Conservation (phyloP, 2,797 vertebrate species). For the Phyllotis vaccarum region DNA sequence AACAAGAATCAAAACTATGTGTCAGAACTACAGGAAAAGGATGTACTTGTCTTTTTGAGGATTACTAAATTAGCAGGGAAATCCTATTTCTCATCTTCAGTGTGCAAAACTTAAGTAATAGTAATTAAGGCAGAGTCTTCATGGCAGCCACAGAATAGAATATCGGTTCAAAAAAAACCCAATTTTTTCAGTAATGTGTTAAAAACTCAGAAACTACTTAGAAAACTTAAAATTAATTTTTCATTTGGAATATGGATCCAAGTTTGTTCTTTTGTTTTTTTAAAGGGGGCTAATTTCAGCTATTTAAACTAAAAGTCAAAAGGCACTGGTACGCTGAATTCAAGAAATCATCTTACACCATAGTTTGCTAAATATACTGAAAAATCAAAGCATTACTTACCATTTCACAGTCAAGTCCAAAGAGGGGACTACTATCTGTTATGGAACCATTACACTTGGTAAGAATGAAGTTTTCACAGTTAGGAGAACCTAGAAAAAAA, state of each 20-base stretch:
- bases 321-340: background rate
- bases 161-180: conserved; percentile 11
- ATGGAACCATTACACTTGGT: conserved; percentile 85
- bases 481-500: conserved; percentile 86
- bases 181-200: background rate
- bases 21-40: background rate
- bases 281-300: background rate
- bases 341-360: conserved; percentile 38
- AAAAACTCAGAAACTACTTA: background rate
- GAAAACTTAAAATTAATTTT: conserved; percentile 1
- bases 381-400: conserved; percentile 86
- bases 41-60: background rate
- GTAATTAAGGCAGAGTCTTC: conserved; percentile 26
- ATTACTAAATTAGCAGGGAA: conserved; percentile 22
- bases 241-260: conserved; percentile 36
- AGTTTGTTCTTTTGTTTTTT: background rate
- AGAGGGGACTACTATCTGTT: conserved; percentile 93
- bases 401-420: conserved; percentile 97
- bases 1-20: conserved; percentile 4
- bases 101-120: conserved; percentile 21
- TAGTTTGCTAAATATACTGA: background rate
- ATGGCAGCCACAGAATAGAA: conserved; percentile 40
- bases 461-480: conserved; percentile 88
- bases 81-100: conserved; percentile 27
- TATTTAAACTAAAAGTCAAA: conserved; percentile 42